Evolutionary conservation across 2,888 invertebrate genomes (phyloP).

Genomic region (Andrena fulva): DNA sequence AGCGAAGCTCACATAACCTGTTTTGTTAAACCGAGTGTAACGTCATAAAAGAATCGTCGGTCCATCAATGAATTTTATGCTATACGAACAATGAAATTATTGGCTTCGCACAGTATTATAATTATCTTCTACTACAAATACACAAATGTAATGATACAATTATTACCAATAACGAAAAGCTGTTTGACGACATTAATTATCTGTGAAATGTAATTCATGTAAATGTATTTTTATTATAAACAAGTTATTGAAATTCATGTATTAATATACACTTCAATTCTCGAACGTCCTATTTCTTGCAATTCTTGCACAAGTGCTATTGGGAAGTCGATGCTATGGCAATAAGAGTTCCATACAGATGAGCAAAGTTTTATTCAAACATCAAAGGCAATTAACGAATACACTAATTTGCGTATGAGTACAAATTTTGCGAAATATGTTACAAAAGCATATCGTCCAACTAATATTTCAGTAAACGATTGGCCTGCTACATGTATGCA

Average conservation of each 20-base stretch:
- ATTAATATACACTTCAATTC: not conserved
- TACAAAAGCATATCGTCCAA: not conserved
- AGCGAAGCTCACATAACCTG: not conserved
- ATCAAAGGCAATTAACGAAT: not conserved
- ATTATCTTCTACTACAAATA: not conserved
- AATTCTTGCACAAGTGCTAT: not conserved
- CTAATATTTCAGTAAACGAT: too few species aligned
- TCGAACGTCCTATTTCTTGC: not conserved
- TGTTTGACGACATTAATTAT: not conserved
- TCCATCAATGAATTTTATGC: not conserved
- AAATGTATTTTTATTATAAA: not conserved
- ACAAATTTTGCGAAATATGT: not conserved
- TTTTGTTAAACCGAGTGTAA: not conserved
- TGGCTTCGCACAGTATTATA: not conserved
- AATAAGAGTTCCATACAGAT: not conserved
- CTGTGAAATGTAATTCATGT: not conserved
- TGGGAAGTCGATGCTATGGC: not conserved
- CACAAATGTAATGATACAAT: not conserved
- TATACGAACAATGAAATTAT: not conserved
- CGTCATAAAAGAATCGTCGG: not conserved
- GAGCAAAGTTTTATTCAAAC: too few species aligned
- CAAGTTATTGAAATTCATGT: not conserved
- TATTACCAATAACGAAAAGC: not conserved
- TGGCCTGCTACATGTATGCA: too few species aligned
- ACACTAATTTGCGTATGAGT: not conserved